phyloP scores from a whole-genome alignment of 1,140 invertebrate genomes.

The Drosophila parabipectinata region DNA sequence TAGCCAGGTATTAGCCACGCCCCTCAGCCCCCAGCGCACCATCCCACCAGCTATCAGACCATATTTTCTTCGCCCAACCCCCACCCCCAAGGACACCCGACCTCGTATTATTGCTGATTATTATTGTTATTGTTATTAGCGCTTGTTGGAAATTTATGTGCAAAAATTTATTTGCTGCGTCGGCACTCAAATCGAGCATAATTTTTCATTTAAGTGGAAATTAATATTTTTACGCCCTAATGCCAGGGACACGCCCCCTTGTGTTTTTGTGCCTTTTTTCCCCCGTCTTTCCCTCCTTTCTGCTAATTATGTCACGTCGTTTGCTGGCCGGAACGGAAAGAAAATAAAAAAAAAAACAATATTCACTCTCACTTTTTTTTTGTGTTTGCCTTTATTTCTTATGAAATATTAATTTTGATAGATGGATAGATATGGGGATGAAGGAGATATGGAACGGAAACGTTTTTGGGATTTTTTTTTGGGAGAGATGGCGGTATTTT shows the following conservation, averaged over 20 bases:
- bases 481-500: too few species aligned
- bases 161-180: slow-evolving; percentile 64
- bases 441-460: background rate
- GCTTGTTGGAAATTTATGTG: slow-evolving; percentile 67
- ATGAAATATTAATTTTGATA: slow-evolving; percentile 35
- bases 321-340: background rate
- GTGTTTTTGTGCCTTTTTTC: too few species aligned
- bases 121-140: slow-evolving; percentile 81
- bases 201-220: slow-evolving; percentile 82
- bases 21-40: background rate
- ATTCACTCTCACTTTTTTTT: background rate
- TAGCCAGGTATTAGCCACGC: slow-evolving; percentile 51
- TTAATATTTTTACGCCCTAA: slow-evolving; percentile 73
- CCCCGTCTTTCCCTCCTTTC: background rate
- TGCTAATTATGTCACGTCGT: slow-evolving; percentile 74
- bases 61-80: background rate
- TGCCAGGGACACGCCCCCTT: slow-evolving; percentile 26
- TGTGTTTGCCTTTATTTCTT: too few species aligned
- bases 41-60: background rate
- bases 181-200: slow-evolving; percentile 75
- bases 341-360: slow-evolving; percentile 18
- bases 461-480: background rate
- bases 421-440: background rate
- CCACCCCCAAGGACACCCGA: background rate
- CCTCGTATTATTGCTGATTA: slow-evolving; percentile 63